phyloP scores from a whole-genome alignment of 2,113 vertebrate species.

The Percina caprodes region DNA sequence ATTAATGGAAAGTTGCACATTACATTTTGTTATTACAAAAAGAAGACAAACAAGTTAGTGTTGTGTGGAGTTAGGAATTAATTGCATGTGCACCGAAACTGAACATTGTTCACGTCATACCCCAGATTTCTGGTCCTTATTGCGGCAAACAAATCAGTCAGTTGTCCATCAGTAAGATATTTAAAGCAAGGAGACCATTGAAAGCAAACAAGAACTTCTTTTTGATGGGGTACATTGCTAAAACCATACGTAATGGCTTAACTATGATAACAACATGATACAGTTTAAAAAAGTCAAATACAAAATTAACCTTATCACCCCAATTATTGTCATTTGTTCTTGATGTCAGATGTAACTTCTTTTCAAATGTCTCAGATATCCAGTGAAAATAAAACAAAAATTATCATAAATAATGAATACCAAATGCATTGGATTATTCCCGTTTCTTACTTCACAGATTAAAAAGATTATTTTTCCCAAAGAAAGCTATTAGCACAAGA shows the following conservation, averaged over 20 bases:
- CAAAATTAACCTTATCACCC: not conserved
- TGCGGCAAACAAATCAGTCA: too few species aligned
- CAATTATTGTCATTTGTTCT: not conserved
- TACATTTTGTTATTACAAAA: too few species aligned
- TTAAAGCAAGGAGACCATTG: not conserved
- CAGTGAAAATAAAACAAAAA: not conserved
- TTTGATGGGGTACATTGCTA: not conserved
- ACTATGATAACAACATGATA: not conserved
- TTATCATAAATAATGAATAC: not conserved
- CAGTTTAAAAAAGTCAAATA: not conserved
- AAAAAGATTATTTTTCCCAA: not conserved
- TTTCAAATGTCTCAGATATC: not conserved
- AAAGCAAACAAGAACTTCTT: not conserved
- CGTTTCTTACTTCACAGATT: not conserved
- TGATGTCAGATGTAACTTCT: not conserved
- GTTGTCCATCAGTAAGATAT: not conserved
- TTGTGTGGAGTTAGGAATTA: too few species aligned
- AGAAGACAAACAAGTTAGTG: too few species aligned
- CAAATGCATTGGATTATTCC: not conserved
- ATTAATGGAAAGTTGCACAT: too few species aligned
- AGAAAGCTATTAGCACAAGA: slow-evolving; percentile 4
- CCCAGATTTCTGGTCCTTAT: too few species aligned
- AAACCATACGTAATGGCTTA: not conserved
- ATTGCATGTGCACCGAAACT: too few species aligned
- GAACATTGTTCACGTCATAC: too few species aligned